Base-by-base conservation (phyloP, 2,888 invertebrate genomes). In the Ormyrus labotus region DNA sequence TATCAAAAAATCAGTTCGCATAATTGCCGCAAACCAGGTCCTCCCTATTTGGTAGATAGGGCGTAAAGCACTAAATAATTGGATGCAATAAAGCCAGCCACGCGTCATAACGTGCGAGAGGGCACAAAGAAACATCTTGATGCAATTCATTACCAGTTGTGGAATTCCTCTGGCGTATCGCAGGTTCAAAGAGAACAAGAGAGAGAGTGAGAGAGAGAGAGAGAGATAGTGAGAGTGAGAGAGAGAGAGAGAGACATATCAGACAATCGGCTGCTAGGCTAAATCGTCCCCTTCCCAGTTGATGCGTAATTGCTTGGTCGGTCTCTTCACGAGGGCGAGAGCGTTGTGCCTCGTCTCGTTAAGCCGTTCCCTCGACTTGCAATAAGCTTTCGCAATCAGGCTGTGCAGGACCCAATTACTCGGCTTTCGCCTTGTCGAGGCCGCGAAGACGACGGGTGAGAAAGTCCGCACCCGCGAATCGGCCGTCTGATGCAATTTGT, bases 111-210 rank as follows among this genome's bases (percentile, higher is more conserved):
- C 34, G 34, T 34, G 34, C 34, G 34, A 34, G 34, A 34, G 34
- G 34, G 34, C 34, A 34, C 34, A 34, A 34, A 34, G 4, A 34
- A 34, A 4, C 34, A 34, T 34, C 34, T 34, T 34, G 34, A 4
- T 34, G 34, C 34, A 34, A 34, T 34, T 34, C 4, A 85, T 86
- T 78, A 88, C 89, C 89, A 84, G 85, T 88, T 89, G 85, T 86
- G 85, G 85, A 88, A 88, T 87, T 87, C 85, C 85, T 87, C 84
- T 83, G 84, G 84, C 83, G 72, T 85, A 85, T 86, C 81, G 84
- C 86, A 86, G 81, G 84, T 83, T 85, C 84, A 81, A 82, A 75
- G 53, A 65, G 51, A 75, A 76, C 69, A 76, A 80, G 72, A 67
- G 68, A 71, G 13, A 53, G n/a, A 69, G 11, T 57, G 50, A 57